Percentiles rank a stretch among this genome's conserved stretches.
Conservation (phyloP, 2,113 vertebrate genomes). For the Solea solea region DNA sequence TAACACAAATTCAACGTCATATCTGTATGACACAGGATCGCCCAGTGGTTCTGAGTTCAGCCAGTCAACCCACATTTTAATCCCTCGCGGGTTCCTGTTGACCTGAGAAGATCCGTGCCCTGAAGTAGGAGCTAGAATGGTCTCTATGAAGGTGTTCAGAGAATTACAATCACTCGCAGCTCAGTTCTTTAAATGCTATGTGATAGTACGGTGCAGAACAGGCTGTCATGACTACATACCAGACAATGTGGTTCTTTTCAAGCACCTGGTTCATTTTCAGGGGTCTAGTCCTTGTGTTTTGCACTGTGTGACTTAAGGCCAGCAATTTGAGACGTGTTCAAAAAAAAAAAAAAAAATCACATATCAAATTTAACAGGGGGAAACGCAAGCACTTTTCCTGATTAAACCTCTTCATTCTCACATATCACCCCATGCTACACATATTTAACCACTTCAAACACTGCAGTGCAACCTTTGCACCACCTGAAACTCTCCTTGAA, state of each 20-base stretch:
- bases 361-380: conserved; percentile 29
- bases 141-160: too few relatives aligned
- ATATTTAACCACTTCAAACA: conserved; percentile 46
- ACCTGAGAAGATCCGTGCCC: too few relatives aligned
- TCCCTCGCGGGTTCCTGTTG: too few relatives aligned
- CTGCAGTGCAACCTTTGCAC: conserved; percentile 22
- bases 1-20: too few relatives aligned
- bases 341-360: conserved; percentile 41
- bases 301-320: conserved; percentile 31
- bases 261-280: conserved; percentile 51
- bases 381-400: conserved; percentile 34
- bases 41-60: too few relatives aligned
- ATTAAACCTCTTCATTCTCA: conserved; percentile 13
- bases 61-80: too few relatives aligned
- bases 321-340: conserved; percentile 55
- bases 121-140: too few relatives aligned
- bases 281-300: conserved; percentile 51
- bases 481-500: conserved; percentile 28
- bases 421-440: conserved; percentile 29
- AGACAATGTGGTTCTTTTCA: conserved; percentile 1
- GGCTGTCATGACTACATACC: too few relatives aligned
- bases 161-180: too few relatives aligned
- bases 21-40: too few relatives aligned
- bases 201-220: too few relatives aligned
- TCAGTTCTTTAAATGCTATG: too few relatives aligned